Percentiles rank a stretch among this genome's conserved stretches.
Evolutionary conservation across 2,888 invertebrate genomes (phyloP).

Genomic region (Orthonychiurus folsomi): DNA sequence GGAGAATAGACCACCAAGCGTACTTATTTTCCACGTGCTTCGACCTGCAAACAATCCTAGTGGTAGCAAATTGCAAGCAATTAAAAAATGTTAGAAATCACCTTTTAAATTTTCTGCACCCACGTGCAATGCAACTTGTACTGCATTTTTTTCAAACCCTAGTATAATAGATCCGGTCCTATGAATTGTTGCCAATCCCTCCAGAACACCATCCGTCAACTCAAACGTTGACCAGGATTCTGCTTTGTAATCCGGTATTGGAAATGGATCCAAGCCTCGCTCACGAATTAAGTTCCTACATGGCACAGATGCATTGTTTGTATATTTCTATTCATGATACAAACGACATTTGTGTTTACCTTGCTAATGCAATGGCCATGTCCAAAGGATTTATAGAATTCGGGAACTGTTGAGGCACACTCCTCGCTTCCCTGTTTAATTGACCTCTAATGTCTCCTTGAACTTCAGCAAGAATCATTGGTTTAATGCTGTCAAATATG

Average conservation of each 20-base stretch:
- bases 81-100: neutral
- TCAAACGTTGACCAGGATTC: conserved; percentile 46
- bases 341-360: conserved; percentile 19
- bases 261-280: conserved; percentile 64
- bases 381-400: conserved; percentile 80
- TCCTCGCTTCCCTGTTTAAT: conserved; percentile 63
- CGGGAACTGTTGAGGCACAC: conserved; percentile 64
- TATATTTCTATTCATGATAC: too few relatives aligned
- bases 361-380: conserved; percentile 65
- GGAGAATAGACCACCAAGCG: conserved; percentile 50
- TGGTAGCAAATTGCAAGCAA: too few relatives aligned
- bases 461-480: conserved; percentile 61
- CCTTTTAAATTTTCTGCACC: conserved; percentile 73
- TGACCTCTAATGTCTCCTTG: conserved; percentile 63
- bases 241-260: conserved; percentile 48
- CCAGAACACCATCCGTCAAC: conserved; percentile 65
- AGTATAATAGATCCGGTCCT: conserved; percentile 65
- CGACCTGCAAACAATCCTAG: conserved; percentile 15
- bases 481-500: conserved; percentile 78
- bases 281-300: conserved; percentile 56
- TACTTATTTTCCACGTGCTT: conserved; percentile 40
- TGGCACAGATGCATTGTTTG: conserved; percentile 5
- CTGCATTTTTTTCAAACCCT: conserved; percentile 61
- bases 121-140: conserved; percentile 59
- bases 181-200: conserved; percentile 70